phyloP scores from a whole-genome alignment of 2,113 vertebrate species.

The Rhagologus leucostigma region DNA sequence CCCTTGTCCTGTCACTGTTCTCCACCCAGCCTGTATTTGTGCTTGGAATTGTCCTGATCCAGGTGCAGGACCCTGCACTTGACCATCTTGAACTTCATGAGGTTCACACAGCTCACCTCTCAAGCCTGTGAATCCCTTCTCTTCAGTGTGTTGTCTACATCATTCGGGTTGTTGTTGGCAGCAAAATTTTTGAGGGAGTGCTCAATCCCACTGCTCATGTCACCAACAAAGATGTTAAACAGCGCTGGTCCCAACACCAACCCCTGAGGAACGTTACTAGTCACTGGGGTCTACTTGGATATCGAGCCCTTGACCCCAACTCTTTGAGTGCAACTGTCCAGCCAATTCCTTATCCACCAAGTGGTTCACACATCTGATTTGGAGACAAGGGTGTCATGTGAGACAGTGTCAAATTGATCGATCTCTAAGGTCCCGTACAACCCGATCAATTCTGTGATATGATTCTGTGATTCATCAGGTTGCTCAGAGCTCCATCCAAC shows the following conservation, averaged over 20 bases:
- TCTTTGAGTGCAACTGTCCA: not conserved
- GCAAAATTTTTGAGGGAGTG: not conserved
- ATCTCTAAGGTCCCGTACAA: not conserved
- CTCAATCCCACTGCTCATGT: not conserved
- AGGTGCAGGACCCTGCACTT: not conserved
- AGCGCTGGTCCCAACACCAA: accelerated
- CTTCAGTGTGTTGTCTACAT: not conserved
- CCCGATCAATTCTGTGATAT: not conserved
- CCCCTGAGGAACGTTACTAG: not conserved
- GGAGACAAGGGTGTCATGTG: not conserved
- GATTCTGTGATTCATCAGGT: not conserved
- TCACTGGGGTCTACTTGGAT: not conserved
- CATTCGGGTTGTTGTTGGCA: accelerated
- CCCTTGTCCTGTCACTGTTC: not conserved
- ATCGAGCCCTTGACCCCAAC: not conserved
- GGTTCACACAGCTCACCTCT: not conserved
- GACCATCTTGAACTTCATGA: not conserved
- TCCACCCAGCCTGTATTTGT: not conserved
- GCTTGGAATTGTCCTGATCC: not conserved
- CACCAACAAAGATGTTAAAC: not conserved
- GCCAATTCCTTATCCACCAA: not conserved
- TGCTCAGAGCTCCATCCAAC: not conserved
- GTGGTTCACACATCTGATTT: not conserved
- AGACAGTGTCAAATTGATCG: accelerated
- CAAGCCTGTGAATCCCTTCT: not conserved